A percentile compares a stretch with the other conserved stretches of the same genome.
phyloP scores from a whole-genome alignment of 2,888 invertebrate species.

The Trachelus iudaicus region DNA sequence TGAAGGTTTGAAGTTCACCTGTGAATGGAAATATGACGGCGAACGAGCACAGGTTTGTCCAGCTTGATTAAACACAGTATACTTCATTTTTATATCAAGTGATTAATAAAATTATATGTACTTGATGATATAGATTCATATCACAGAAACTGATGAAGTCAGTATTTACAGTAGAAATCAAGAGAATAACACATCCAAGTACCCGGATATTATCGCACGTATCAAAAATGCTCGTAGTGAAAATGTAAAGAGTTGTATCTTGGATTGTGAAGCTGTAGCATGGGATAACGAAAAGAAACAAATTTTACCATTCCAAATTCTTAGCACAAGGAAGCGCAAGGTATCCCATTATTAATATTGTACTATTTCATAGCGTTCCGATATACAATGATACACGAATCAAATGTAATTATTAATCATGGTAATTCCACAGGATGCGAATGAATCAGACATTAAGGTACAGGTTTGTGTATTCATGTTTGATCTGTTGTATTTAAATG shows the following conservation, averaged over 20 bases:
- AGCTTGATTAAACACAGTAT: conserved; percentile 1
- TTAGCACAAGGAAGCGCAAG: conserved; percentile 96
- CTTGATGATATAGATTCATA: conserved; percentile 75
- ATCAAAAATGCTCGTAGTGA: conserved; percentile 70
- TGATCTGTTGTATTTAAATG: conserved; percentile 94
- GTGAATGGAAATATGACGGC: conserved; percentile 99
- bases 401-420: background rate
- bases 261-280: conserved; percentile 98
- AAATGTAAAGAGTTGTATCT: conserved; percentile 82
- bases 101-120: background rate
- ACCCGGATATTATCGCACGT: conserved; percentile 90
- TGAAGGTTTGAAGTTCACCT: conserved; percentile 89
- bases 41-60: conserved; percentile 90
- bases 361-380: background rate
- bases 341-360: conserved; percentile 61
- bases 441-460: conserved; percentile 80
- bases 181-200: conserved; percentile 93
- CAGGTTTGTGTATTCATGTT: conserved; percentile 97
- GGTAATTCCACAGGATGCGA: conserved; percentile 72
- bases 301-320: conserved; percentile 95
- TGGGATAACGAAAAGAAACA: conserved; percentile 89
- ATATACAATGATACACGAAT: background rate
- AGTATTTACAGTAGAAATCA: conserved; percentile 95
- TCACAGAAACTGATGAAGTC: conserved; percentile 74
- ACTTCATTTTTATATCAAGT: background rate